Percentiles rank a stretch among this genome's conserved stretches.
Evolutionary conservation across 2,113 vertebrate species (phyloP).

Genomic region (Pseudonaja textilis): DNA sequence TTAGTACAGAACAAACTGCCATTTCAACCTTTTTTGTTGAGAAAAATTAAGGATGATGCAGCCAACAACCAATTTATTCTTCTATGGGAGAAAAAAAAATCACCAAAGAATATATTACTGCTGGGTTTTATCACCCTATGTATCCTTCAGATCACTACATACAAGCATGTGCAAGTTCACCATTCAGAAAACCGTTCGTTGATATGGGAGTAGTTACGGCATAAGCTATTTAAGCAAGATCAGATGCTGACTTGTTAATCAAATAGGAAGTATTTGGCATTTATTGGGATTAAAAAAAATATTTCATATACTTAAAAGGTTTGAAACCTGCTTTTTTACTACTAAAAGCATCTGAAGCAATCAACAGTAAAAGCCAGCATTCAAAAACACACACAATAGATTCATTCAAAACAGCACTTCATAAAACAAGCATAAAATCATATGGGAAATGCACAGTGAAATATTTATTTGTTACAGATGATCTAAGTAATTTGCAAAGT

Average conservation of each 20-base stretch:
- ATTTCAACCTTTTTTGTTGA: background rate
- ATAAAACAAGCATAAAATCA: background rate
- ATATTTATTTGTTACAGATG: background rate
- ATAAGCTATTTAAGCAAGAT: background rate
- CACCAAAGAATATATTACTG: background rate
- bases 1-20: background rate
- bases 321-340: background rate
- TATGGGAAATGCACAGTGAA: background rate
- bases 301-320: background rate
- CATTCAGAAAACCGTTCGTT: background rate
- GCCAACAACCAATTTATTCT: background rate
- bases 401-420: background rate
- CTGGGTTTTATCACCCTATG: background rate
- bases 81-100: background rate
- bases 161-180: background rate
- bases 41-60: background rate
- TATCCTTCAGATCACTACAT: background rate
- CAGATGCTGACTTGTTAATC: background rate
- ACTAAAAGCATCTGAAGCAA: background rate
- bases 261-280: background rate
- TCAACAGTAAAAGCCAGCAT: background rate
- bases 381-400: background rate
- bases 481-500: background rate
- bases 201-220: background rate
- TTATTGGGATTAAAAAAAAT: background rate